Evolutionary conservation across 2,113 vertebrate species (phyloP).

Genomic region (Sigmodon hispidus): DNA sequence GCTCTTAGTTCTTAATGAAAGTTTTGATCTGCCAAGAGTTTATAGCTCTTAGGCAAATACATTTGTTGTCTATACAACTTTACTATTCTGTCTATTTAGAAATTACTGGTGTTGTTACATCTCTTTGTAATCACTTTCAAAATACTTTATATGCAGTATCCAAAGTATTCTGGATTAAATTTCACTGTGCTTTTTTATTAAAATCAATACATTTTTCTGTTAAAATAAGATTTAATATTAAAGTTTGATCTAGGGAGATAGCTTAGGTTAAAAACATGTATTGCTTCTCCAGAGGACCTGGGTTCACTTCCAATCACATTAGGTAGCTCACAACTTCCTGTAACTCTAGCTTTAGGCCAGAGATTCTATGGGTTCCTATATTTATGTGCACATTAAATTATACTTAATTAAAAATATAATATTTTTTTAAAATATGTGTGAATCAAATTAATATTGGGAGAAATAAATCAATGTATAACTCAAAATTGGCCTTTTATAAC

Average conservation of each 20-base stretch:
- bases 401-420: neutral
- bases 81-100: neutral
- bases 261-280: neutral
- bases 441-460: neutral
- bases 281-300: neutral
- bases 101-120: neutral
- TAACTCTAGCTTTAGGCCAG: neutral
- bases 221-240: conserved; percentile 5
- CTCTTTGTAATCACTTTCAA: neutral
- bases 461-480: neutral
- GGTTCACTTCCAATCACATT: neutral
- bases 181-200: neutral
- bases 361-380: neutral
- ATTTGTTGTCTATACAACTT: neutral
- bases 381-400: neutral
- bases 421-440: neutral
- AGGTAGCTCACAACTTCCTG: neutral
- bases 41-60: neutral
- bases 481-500: neutral
- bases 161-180: neutral
- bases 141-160: neutral
- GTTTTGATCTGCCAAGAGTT: neutral
- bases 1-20: neutral
- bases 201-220: neutral
- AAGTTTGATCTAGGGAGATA: neutral